These are phyloP conservation scores for Myopa testacea DNA, from an alignment of 2,888 invertebrate species.

Conservation along the genomic window DNA sequence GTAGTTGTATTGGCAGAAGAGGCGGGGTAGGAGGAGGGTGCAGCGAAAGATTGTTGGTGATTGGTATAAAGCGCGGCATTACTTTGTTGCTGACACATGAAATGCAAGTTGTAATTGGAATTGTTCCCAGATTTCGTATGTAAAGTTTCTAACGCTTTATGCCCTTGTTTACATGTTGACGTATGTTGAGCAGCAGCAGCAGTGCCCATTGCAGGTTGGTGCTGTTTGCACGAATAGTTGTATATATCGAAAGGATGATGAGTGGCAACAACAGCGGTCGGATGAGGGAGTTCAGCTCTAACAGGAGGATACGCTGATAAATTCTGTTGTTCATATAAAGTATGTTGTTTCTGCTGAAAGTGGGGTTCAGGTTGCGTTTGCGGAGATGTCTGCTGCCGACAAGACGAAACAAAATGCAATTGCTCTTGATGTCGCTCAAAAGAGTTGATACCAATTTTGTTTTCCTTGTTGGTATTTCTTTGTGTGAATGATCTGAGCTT, in stretches of 20 bases:
- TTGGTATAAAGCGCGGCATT: conserved; percentile 37
- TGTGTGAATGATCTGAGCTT: conserved; percentile 52
- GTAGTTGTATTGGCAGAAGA: conserved; percentile 41
- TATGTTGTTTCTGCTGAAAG: conserved; percentile 21
- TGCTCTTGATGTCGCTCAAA: conserved; percentile 41
- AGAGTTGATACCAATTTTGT: conserved; percentile 45
- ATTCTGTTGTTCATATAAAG: conserved; percentile 6
- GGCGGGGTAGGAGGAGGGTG: not conserved
- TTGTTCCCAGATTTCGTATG: conserved; percentile 59
- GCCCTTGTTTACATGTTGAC: conserved; percentile 50
- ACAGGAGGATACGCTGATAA: not conserved
- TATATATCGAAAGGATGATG: conserved; percentile 57
- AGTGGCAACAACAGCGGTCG: conserved; percentile 62
- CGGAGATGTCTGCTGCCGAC: conserved; percentile 28
- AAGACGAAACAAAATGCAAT: conserved; percentile 1
- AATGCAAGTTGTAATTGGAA: conserved; percentile 42
- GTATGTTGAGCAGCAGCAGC: conserved; percentile 43
- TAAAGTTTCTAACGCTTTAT: conserved; percentile 62
- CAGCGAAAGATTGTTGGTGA: not conserved
- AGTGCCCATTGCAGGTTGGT: not conserved
- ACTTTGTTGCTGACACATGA: conserved; percentile 47
- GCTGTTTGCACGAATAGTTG: conserved; percentile 34
- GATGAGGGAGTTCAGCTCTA: conserved; percentile 54
- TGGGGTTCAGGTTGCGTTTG: conserved; percentile 43
- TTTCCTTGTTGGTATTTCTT: conserved; percentile 61